A percentile compares a stretch with the other conserved stretches of the same genome.
phyloP scores from a whole-genome alignment of 2,797 vertebrate genomes.

The Syncerus caffer region DNA sequence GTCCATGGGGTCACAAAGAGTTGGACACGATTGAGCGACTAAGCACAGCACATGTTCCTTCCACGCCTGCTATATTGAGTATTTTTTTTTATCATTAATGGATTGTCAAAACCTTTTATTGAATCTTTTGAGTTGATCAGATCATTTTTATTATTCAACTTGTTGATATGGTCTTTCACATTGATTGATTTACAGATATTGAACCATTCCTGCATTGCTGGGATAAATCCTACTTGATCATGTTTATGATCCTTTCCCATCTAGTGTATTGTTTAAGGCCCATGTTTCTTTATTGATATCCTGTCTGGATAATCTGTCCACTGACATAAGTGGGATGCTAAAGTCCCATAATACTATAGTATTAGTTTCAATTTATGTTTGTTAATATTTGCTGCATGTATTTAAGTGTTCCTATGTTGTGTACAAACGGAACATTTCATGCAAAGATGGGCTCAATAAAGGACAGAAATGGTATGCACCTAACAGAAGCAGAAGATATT shows the following conservation, averaged over 20 bases:
- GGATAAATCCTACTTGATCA: neutral
- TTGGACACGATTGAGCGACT: neutral
- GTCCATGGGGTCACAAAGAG: neutral
- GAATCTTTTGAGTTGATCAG: neutral
- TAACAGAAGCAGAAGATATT: too few relatives aligned
- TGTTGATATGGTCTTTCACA: neutral
- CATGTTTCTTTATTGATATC: neutral
- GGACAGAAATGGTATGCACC: too few relatives aligned
- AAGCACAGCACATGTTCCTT: neutral
- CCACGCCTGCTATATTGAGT: accelerated
- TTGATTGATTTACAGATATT: neutral
- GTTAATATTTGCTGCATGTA: neutral
- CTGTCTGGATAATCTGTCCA: neutral
- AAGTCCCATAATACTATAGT: neutral
- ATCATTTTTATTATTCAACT: neutral
- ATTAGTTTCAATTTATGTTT: neutral
- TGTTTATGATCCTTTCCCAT: neutral
- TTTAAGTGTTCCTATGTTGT: neutral
- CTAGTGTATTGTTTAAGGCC: neutral
- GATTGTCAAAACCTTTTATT: neutral
- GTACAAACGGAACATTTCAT: too few relatives aligned
- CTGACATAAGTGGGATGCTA: neutral
- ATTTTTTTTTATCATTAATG: neutral
- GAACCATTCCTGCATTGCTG: neutral
- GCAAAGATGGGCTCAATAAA: too few relatives aligned